Conservation (phyloP, 2,797 vertebrate species). For the Aeoliscus strigatus region DNA sequence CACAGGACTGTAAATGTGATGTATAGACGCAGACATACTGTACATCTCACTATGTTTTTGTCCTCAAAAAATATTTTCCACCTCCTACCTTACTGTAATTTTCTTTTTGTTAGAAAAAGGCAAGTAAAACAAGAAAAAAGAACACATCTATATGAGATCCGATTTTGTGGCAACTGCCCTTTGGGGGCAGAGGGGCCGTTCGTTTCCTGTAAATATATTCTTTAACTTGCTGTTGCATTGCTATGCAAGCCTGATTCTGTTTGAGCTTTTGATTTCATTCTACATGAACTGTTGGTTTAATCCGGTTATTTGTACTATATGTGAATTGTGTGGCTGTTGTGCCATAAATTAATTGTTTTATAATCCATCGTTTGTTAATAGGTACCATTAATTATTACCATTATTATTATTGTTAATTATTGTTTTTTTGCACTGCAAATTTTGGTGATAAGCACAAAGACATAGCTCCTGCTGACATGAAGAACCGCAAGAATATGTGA, state of each 20-base stretch:
- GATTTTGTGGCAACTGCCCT: slow-evolving; percentile 64
- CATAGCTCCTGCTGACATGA: slow-evolving; percentile 98
- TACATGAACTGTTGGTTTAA: slow-evolving; percentile 88
- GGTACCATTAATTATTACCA: slow-evolving; percentile 80
- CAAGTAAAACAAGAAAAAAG: slow-evolving; percentile 57
- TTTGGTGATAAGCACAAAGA: slow-evolving; percentile 99
- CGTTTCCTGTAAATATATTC: slow-evolving; percentile 96
- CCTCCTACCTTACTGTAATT: slow-evolving; percentile 86
- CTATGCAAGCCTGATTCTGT: slow-evolving; percentile 96
- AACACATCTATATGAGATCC: slow-evolving; percentile 70
- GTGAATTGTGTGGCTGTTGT: slow-evolving; percentile 98
- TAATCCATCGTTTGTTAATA: slow-evolving; percentile 89
- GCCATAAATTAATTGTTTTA: slow-evolving; percentile 96
- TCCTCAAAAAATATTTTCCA: slow-evolving; percentile 84
- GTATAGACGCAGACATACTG: slow-evolving; percentile 96
- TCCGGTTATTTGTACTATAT: slow-evolving; percentile 98
- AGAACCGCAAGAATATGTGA: slow-evolving; percentile 93
- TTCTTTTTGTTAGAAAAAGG: slow-evolving; percentile 89
- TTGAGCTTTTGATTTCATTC: slow-evolving; percentile 78
- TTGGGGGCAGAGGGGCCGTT: slow-evolving; percentile 76
- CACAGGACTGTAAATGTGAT: slow-evolving; percentile 96
- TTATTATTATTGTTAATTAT: slow-evolving; percentile 84
- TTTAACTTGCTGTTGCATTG: slow-evolving; percentile 92
- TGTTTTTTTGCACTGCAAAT: slow-evolving; percentile 99
- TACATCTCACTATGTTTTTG: slow-evolving; percentile 88